These are phyloP conservation scores for Pinctada fucata DNA, from an alignment of 2,888 invertebrate genomes.

Conservation along the genomic window DNA sequence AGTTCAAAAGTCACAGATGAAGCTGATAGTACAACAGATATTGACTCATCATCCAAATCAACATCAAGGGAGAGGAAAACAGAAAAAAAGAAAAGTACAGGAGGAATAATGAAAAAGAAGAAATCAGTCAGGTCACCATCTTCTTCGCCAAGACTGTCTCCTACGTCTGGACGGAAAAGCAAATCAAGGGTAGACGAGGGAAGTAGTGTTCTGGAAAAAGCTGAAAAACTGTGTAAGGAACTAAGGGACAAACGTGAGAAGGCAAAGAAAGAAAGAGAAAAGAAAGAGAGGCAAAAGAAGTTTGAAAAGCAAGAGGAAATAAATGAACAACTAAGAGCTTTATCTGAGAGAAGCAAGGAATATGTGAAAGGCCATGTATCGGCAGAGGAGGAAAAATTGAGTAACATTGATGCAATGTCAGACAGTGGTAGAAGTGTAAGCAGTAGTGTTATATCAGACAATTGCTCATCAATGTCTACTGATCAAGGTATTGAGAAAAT, in stretches of 20 bases:
- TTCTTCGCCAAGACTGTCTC: slow-evolving; percentile 22
- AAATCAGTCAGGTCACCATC: slow-evolving; percentile 27
- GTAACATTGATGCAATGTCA: background rate
- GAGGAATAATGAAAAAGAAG: slow-evolving; percentile 21
- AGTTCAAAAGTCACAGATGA: slow-evolving; percentile 21
- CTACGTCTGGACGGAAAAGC: slow-evolving; percentile 5
- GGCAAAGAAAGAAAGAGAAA: slow-evolving; percentile 50
- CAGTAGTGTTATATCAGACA: background rate
- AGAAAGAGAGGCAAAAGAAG: slow-evolving; percentile 52
- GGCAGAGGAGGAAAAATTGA: background rate
- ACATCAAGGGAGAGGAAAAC: slow-evolving; percentile 18
- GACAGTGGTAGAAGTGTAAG: background rate
- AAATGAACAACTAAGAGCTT: slow-evolving; percentile 50
- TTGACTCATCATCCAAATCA: slow-evolving; percentile 15
- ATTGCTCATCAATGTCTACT: background rate
- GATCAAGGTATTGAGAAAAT: slow-evolving; percentile 35
- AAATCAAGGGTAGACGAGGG: slow-evolving; percentile 15
- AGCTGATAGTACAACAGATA: slow-evolving; percentile 36
- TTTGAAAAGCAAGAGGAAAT: slow-evolving; percentile 52
- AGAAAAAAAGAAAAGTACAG: slow-evolving; percentile 25
- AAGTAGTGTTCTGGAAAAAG: slow-evolving; percentile 57
- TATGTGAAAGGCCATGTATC: slow-evolving; percentile 54
- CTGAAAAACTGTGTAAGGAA: slow-evolving; percentile 64
- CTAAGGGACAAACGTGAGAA: slow-evolving; percentile 58
- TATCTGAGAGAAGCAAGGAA: slow-evolving; percentile 52